Evolutionary conservation across 2,888 invertebrate species (phyloP), one percentile per base, ranked within the genome.

Genomic region (Noctua comes): DNA sequence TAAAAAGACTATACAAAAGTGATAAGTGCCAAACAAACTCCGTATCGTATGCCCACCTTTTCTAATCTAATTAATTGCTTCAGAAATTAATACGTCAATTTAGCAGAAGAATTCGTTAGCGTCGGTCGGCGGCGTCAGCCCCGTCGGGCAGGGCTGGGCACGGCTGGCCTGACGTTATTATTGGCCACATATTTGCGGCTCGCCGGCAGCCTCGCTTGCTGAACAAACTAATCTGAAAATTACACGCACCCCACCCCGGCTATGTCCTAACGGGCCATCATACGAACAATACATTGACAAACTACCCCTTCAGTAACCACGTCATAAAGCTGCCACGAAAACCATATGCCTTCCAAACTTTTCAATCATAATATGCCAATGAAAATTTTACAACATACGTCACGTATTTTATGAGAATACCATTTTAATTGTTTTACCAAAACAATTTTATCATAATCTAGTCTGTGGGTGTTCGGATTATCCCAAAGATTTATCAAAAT

Each of bases 151-250:
- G 66, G 80, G 57, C 71, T 70, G 72, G 76, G 46, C 66, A 71
- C 66, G 81, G 71, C 74, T 70, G 73, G 81, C 69, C 81, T 87
- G 86, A 84, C 89, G 90, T 91, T 93, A 93, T 93, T 95, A 95
- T 95, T 94, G 93, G 91, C 92, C 92, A 92, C 95, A 95, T 95
- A 95, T 95, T 96, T 96, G 94, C 92, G 93, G 93, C 91, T 83
- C 85, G 88, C 89, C 90, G 90, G 88, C 91, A 90, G 84, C 90
- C 89, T 93, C 92, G 93, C 93, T 93, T 93, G 91, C 95, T 95
- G 93, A 95, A 95, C 95, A 96, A 96, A 96, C 96, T 96, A 96
- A 96, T 96, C 95, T 95, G 95, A 93, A 96, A 96, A 96, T 96
- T 95, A 96, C 94, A 95, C 94, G 93, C 92, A 84, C 82, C 83